These are phyloP conservation scores for Zenarchopterus dispar DNA, from an alignment of 2,797 vertebrate species.

Conservation along the genomic window DNA sequence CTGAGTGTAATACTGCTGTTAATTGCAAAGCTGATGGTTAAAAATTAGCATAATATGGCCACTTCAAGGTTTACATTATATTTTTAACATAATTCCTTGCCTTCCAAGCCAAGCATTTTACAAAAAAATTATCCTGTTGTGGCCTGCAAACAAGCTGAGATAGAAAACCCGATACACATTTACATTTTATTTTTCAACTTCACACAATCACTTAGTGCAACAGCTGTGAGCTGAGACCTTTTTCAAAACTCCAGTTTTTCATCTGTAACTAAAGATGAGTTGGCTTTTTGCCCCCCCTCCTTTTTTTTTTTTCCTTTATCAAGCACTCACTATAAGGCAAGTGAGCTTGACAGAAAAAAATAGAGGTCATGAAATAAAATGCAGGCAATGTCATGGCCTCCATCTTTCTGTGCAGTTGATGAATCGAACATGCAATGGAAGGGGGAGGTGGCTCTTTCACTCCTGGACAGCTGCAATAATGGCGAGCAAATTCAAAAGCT, in stretches of 20 bases:
- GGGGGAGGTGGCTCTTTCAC: constrained; percentile 3
- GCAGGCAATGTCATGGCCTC: constrained; percentile 5
- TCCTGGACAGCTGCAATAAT: constrained; percentile 4
- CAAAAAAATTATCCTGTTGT: no score
- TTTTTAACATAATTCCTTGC: no score
- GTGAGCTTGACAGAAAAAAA: constrained; percentile 3
- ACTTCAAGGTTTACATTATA: no score
- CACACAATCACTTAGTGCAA: no score
- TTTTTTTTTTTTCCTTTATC: not conserved
- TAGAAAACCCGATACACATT: no score
- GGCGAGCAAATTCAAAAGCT: constrained; percentile 1
- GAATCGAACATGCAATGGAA: not conserved
- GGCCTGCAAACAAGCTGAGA: no score
- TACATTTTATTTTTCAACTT: no score
- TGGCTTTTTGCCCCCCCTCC: not conserved
- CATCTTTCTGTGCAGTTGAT: constrained; percentile 1
- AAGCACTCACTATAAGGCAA: not conserved
- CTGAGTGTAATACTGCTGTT: no score
- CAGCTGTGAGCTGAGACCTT: no score
- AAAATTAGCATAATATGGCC: no score
- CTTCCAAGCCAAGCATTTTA: no score
- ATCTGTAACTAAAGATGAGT: not conserved
- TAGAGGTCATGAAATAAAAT: constrained; percentile 11
- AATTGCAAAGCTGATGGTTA: no score
- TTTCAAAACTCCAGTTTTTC: not conserved